Evolutionary conservation across 2,113 vertebrate genomes (phyloP).

Genomic region (Drymodes brunneopygia): DNA sequence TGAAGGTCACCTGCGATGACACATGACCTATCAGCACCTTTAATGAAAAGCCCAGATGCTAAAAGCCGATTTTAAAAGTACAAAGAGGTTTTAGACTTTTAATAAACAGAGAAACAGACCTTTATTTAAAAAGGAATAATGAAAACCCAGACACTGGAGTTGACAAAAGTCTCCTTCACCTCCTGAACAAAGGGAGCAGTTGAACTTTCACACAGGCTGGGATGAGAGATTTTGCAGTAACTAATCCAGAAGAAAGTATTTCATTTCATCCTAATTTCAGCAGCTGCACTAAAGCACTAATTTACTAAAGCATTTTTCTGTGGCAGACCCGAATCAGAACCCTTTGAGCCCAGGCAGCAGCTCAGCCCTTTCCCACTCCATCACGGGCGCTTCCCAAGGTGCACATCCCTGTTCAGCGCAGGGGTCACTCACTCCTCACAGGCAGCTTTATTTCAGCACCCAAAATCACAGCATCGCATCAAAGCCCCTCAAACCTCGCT

Average conservation of each 20-base stretch:
- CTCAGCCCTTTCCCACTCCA: neutral
- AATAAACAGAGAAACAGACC: neutral
- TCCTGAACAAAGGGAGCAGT: neutral
- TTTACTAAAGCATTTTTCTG: neutral
- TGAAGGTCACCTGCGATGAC: neutral
- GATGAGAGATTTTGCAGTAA: neutral
- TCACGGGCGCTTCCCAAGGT: neutral
- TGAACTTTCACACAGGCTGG: neutral
- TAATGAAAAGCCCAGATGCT: conserved; percentile 58
- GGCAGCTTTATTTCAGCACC: neutral
- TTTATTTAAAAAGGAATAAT: neutral
- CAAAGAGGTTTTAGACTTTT: conserved; percentile 47
- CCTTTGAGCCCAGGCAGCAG: neutral
- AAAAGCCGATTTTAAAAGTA: neutral
- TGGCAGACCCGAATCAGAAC: neutral
- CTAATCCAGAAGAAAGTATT: conserved; percentile 7
- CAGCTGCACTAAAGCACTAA: neutral
- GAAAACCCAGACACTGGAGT: neutral
- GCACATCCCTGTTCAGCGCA: neutral
- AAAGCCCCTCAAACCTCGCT: neutral
- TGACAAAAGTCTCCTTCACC: conserved; percentile 25
- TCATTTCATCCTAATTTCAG: neutral
- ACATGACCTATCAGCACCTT: conserved; percentile 42
- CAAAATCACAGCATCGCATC: neutral
- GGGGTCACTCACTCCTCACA: neutral